phyloP scores from a whole-genome alignment of 2,888 invertebrate genomes.

The Stegana nigrithorax region DNA sequence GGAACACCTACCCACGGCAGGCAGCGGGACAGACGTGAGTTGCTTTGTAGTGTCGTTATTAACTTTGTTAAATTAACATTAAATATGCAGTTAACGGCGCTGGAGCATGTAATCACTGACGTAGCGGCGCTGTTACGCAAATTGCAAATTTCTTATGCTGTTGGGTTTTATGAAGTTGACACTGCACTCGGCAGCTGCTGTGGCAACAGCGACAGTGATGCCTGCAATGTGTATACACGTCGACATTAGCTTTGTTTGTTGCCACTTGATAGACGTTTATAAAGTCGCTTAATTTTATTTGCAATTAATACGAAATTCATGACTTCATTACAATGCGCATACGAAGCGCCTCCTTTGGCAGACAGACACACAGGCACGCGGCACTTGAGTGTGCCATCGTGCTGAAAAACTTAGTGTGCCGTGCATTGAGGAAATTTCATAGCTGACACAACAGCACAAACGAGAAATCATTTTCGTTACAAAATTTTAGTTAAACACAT shows the following conservation, averaged over 20 bases:
- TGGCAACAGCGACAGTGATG: not conserved
- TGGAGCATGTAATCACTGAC: too few relatives aligned
- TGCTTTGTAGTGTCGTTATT: conserved; percentile 2
- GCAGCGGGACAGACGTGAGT: not conserved
- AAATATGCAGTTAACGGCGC: conserved; percentile 7
- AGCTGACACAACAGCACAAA: not conserved
- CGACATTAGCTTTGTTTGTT: conserved; percentile 7
- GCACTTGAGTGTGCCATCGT: not conserved
- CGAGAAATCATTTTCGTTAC: not conserved
- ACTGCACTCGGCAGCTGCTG: not conserved
- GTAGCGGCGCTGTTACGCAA: too few relatives aligned
- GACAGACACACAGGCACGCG: not conserved
- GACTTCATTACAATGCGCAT: conserved; percentile 14
- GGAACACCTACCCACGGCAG: too few relatives aligned
- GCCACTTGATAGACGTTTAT: too few relatives aligned
- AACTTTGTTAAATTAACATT: conserved; percentile 17
- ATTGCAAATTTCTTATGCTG: too few relatives aligned
- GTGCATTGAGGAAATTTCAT: not conserved
- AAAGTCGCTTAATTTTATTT: conserved; percentile 13
- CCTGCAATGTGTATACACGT: not conserved
- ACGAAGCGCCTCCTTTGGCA: not conserved
- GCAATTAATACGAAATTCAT: conserved; percentile 12
- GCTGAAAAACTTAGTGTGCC: not conserved
- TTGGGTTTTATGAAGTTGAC: conserved; percentile 13
- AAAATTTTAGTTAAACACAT: not conserved